Percentiles rank a stretch among this genome's conserved stretches.
phyloP scores from a whole-genome alignment of 2,797 vertebrate genomes.

The Pseudotriccus pelzelni region DNA sequence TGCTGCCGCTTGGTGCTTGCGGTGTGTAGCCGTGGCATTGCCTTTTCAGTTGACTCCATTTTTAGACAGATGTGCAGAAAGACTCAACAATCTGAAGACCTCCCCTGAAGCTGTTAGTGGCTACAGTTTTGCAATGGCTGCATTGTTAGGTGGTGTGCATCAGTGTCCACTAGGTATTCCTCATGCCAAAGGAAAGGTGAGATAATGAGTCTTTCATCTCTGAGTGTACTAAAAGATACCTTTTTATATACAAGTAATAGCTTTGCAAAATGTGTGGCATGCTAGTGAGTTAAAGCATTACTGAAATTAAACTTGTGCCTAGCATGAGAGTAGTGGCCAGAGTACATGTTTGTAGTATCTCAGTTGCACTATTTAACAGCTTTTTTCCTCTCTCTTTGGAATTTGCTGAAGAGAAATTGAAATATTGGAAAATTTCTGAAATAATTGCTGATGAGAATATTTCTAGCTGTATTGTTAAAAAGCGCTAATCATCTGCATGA shows the following conservation, averaged over 20 bases:
- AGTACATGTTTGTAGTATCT: not conserved
- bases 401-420: not conserved
- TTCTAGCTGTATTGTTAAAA: not conserved
- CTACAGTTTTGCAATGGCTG: constrained; percentile 98
- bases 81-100: constrained; percentile 95
- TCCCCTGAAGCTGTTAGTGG: constrained; percentile 97
- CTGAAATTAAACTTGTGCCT: not conserved
- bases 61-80: constrained; percentile 93
- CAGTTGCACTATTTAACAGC: not conserved
- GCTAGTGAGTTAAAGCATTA: not conserved
- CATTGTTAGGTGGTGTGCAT: constrained; percentile 93
- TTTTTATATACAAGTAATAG: not conserved
- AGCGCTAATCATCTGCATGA: not conserved
- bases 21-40: constrained; percentile 92
- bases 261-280: not conserved
- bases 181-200: constrained; percentile 97
- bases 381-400: not conserved
- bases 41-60: constrained; percentile 94
- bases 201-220: not conserved
- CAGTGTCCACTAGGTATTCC: constrained; percentile 97
- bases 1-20: constrained; percentile 94
- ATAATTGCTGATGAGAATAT: not conserved
- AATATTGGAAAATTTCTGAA: not conserved
- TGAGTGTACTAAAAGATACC: not conserved
- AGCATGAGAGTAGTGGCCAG: not conserved